Percentiles rank a stretch among this genome's conserved stretches.
Conservation (phyloP, 2,888 invertebrate genomes). For the Parthenolecanium corni region DNA sequence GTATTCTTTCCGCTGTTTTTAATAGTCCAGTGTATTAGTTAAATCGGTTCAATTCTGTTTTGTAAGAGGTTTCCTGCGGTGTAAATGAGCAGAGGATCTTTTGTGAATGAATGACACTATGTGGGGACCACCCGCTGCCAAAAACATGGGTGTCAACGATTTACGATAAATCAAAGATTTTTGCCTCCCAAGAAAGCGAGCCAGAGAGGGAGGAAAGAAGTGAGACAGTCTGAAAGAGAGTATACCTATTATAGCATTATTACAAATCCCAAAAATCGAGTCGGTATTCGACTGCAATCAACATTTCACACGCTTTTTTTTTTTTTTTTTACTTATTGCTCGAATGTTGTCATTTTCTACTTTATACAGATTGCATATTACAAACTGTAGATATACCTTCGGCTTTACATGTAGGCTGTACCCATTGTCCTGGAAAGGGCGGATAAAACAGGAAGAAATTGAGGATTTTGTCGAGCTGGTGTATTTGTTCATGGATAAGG, state of each 20-base stretch:
- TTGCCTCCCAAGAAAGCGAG: conserved; percentile 7
- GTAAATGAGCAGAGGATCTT: conserved; percentile 26
- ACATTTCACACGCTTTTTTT: conserved; percentile 18
- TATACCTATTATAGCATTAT: conserved; percentile 19
- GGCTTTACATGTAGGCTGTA: too few species aligned
- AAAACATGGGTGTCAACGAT: conserved; percentile 29
- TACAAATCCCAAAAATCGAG: conserved; percentile 8
- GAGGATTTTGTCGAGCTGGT: too few species aligned
- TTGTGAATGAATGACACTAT: conserved; percentile 27
- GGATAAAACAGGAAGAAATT: too few species aligned
- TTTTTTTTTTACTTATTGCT: neutral
- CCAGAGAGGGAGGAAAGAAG: neutral
- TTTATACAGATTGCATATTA: too few species aligned
- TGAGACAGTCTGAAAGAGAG: too few species aligned
- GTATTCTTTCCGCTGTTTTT: conserved; percentile 9
- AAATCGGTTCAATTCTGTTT: conserved; percentile 26
- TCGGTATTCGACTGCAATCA: conserved; percentile 17
- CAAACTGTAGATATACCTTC: too few species aligned
- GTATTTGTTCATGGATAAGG: too few species aligned
- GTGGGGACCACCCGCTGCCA: conserved; percentile 28
- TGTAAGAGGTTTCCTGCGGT: conserved; percentile 25
- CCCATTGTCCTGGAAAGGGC: too few species aligned
- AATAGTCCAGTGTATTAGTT: conserved; percentile 24
- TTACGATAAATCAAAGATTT: conserved; percentile 25
- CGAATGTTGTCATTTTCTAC: conserved; percentile 3